These are phyloP conservation scores for Percopsis omiscomaycus DNA, from an alignment of 2,797 vertebrate species.

Conservation along the genomic window DNA sequence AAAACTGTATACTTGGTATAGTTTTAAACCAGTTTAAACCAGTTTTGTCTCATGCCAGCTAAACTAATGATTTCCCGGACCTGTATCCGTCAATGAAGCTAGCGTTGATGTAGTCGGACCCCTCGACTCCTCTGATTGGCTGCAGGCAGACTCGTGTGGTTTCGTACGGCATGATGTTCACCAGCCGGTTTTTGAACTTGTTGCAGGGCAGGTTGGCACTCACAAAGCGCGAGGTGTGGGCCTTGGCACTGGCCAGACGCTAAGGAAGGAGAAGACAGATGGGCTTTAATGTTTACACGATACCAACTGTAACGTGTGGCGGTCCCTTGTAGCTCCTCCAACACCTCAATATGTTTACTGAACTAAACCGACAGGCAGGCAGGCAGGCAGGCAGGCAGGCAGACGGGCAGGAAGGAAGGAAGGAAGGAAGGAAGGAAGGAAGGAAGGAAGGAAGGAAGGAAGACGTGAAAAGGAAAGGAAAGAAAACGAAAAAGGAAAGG, in stretches of 20 bases:
- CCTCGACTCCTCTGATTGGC: slow-evolving; percentile 97
- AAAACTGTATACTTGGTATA: no score
- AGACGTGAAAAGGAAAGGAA: no score
- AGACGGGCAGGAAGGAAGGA: background rate
- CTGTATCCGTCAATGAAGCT: slow-evolving; percentile 99
- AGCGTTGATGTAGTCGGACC: slow-evolving; percentile 98
- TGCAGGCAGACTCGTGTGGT: slow-evolving; percentile 95
- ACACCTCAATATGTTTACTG: background rate
- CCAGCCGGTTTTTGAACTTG: slow-evolving; percentile 99
- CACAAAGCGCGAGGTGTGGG: slow-evolving; percentile 97
- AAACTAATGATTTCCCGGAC: slow-evolving; percentile 60
- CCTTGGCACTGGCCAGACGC: slow-evolving; percentile 97
- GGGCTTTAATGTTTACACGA: slow-evolving; percentile 2
- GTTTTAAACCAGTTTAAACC: background rate
- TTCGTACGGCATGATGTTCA: slow-evolving; percentile 99
- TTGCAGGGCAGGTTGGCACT: slow-evolving; percentile 99
- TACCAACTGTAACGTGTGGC: background rate
- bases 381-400: background rate
- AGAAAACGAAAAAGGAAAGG: no score
- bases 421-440: background rate
- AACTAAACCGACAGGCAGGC: background rate
- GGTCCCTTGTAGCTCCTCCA: background rate
- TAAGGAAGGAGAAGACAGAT: slow-evolving; percentile 51
- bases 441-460: background rate
- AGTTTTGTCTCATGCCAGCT: background rate